Evolutionary conservation across 2,888 invertebrate genomes (phyloP), one percentile per base, ranked within the genome.

Genomic region (Dasypogon diadema): DNA sequence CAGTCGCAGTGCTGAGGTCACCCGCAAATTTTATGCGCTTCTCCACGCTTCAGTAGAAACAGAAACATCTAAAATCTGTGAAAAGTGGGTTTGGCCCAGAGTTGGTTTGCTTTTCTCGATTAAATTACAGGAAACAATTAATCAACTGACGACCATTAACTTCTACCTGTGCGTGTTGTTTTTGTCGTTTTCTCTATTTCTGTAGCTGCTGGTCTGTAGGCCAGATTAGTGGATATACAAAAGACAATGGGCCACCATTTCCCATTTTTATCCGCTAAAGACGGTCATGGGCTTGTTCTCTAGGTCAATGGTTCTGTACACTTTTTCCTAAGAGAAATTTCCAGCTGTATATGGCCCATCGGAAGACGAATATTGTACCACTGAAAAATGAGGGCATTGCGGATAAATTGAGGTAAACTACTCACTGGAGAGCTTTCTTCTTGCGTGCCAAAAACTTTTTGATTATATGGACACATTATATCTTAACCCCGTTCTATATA

Each of bases 121-220:
- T 65, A 65, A 65, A 65, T 65, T 65, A 48, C 65, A 42, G 65
- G 65, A 65, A 65, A 46, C 24, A 65, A 65, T 65, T 65, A 65
- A 65, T 65, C 65, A 65, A 65, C 65, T 46, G 65, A 65, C 65
- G 8, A 46, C 46, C 48, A 48, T 65, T 65, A 65, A 48, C 12
- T 65, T 65, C 65, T 65, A 65, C 65, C 65, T 65, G 65, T 60
- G 21, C 18, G 65, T 65, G 65, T n/a, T 14, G 12, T 21, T 51
- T 51, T 51, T 21, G 18, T 6, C 51, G 6, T 51, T 21, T 51
- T 51, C 18, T 21, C 1, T 2, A 2, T 51, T 51, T 16, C 37
- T 58, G 37, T 37, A 21, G 18, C 65, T 10, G 48, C 12, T 24
- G 48, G 46, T 65, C 14, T 22, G 24, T 63, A 18, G 14, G n/a